A percentile compares a stretch with the other conserved stretches of the same genome.
phyloP scores from a whole-genome alignment of 2,888 invertebrate genomes.

The Pristionchus arcanus region DNA sequence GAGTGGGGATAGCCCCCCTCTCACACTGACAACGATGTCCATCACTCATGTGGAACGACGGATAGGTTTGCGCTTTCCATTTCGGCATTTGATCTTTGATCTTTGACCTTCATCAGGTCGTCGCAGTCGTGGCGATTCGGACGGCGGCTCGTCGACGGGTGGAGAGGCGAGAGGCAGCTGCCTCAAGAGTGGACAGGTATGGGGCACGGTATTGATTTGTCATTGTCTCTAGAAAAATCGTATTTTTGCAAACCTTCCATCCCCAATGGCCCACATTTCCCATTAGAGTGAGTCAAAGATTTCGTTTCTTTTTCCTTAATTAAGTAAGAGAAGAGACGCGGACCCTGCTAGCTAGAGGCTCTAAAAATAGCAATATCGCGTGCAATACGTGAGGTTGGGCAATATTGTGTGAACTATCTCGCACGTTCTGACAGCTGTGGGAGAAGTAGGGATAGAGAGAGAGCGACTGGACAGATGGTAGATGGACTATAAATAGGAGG shows the following conservation, averaged over 20 bases:
- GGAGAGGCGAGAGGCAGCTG: slow-evolving; percentile 48
- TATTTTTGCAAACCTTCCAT: not conserved
- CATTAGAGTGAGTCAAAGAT: no score
- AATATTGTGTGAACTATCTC: no score
- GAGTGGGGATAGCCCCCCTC: not conserved
- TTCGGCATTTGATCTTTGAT: not conserved
- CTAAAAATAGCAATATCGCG: no score
- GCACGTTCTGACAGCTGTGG: no score
- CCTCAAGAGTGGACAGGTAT: slow-evolving; percentile 39
- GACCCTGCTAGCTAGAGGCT: no score
- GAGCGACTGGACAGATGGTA: no score
- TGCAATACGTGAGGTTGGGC: no score
- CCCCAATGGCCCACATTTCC: not conserved
- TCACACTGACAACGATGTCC: not conserved
- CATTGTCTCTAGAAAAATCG: not conserved
- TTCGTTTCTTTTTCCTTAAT: no score
- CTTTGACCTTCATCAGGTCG: slow-evolving; percentile 19
- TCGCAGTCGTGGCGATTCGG: slow-evolving; percentile 46
- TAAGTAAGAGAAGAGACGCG: no score
- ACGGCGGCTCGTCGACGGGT: slow-evolving; percentile 47
- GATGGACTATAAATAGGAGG: not conserved
- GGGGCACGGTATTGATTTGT: not conserved
- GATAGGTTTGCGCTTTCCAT: not conserved
- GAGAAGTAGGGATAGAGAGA: no score
- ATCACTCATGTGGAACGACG: not conserved